phyloP scores from a whole-genome alignment of 2,888 invertebrate species.

The Xestia ashworthii region DNA sequence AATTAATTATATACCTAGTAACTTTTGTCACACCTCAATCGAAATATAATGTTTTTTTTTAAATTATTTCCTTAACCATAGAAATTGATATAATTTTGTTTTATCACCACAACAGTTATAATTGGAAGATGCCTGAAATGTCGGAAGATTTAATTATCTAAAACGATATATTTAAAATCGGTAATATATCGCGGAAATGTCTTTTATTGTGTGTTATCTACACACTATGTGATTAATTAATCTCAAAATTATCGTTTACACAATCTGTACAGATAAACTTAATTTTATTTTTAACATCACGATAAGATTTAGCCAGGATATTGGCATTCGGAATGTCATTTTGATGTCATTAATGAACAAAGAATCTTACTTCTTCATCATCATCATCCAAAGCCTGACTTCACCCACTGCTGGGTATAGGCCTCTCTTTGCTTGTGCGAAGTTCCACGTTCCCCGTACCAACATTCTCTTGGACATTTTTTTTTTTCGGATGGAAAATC shows the following conservation, averaged over 20 bases:
- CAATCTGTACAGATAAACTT: conserved; percentile 11
- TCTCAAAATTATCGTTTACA: background rate
- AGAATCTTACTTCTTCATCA: background rate
- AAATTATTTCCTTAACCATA: background rate
- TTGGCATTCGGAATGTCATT: conserved; percentile 11
- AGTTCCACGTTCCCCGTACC: no score
- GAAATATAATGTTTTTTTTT: background rate
- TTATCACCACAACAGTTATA: background rate
- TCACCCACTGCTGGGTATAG: no score
- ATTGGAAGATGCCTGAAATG: background rate
- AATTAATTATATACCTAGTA: background rate
- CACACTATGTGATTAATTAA: background rate
- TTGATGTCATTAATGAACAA: no score
- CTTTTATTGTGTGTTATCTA: background rate
- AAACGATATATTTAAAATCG: background rate
- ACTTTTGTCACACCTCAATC: background rate
- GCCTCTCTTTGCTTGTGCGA: no score
- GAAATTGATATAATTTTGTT: background rate
- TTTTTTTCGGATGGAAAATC: no score
- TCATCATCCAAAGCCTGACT: no score
- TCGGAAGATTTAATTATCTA: background rate
- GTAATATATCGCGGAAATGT: background rate
- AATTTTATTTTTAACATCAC: background rate
- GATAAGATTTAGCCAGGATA: conserved; percentile 6
- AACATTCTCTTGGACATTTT: no score